Evolutionary conservation across 2,113 vertebrate species (phyloP).

Genomic region (Epinephelus cyanopodus): DNA sequence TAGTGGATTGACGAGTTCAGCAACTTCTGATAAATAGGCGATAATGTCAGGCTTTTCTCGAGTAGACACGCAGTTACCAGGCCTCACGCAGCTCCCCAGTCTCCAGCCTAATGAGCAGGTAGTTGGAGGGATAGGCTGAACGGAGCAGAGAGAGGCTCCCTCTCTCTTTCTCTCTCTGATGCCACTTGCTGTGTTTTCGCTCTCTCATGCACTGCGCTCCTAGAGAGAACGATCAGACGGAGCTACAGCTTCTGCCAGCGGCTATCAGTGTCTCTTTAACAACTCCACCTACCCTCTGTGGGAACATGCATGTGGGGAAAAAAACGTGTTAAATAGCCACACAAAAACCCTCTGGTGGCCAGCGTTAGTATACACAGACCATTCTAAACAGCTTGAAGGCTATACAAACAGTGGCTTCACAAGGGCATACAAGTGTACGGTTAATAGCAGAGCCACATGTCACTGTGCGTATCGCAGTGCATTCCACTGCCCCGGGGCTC

Average conservation of each 20-base stretch:
- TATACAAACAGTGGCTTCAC: slow-evolving; percentile 39
- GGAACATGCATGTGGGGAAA: slow-evolving; percentile 40
- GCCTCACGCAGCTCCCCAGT: slow-evolving; percentile 30
- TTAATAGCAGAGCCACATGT: slow-evolving; percentile 52
- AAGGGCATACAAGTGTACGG: slow-evolving; percentile 35
- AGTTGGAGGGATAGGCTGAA: slow-evolving; percentile 38
- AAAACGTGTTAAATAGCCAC: slow-evolving; percentile 32
- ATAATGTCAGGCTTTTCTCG: slow-evolving; percentile 54
- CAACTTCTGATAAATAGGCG: slow-evolving; percentile 68
- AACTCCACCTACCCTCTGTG: slow-evolving; percentile 49
- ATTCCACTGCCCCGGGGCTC: slow-evolving; percentile 48
- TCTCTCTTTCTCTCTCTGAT: slow-evolving; percentile 22
- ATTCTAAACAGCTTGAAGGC: slow-evolving; percentile 44
- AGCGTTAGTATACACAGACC: slow-evolving; percentile 53
- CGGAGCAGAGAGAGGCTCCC: slow-evolving; percentile 9
- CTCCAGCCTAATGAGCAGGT: slow-evolving; percentile 62
- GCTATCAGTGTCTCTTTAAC: slow-evolving; percentile 65
- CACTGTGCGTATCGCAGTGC: slow-evolving; percentile 59
- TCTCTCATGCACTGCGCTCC: slow-evolving; percentile 45
- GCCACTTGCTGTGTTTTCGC: slow-evolving; percentile 53
- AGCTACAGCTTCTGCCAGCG: slow-evolving; percentile 51
- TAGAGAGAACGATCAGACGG: slow-evolving; percentile 67
- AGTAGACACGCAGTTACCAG: slow-evolving; percentile 20
- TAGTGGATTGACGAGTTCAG: slow-evolving; percentile 51
- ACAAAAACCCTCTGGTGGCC: slow-evolving; percentile 36